These are phyloP conservation scores for Caenorhabditis sp. DNA, from an alignment of 2,888 invertebrate genomes.

Conservation along the genomic window DNA sequence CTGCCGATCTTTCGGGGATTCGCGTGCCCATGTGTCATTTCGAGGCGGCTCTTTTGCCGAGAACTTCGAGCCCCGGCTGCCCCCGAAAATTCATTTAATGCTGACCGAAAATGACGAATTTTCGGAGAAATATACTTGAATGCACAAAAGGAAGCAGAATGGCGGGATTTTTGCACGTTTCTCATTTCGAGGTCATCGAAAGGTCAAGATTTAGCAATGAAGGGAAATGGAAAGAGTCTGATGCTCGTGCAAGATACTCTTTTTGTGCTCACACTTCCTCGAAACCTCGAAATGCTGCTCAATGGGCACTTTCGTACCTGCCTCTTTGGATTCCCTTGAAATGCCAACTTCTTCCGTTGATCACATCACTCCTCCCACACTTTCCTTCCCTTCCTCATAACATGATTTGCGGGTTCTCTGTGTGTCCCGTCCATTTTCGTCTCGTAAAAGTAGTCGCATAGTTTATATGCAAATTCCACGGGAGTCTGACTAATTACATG, in stretches of 20 bases:
- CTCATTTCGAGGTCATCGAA: no score
- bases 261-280: no score
- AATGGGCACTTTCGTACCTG: no score
- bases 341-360: not conserved
- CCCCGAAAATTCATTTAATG: conserved; percentile 21
- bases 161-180: no score
- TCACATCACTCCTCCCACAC: conserved; percentile 20
- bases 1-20: conserved; percentile 5
- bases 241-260: no score
- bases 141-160: no score
- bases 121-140: not conserved
- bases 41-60: not conserved
- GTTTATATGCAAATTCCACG: not conserved
- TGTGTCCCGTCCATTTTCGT: not conserved
- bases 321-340: no score
- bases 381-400: conserved; percentile 7
- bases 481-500: no score
- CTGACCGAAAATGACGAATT: conserved; percentile 40
- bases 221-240: no score
- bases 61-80: conserved; percentile 25
- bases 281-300: no score
- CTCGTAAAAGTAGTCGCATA: not conserved
- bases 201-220: no score
- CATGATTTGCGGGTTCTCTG: conserved; percentile 9
- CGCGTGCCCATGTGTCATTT: conserved; percentile 35